Conservation (phyloP, 2,888 invertebrate genomes). For the Asteroscopus sphinx region DNA sequence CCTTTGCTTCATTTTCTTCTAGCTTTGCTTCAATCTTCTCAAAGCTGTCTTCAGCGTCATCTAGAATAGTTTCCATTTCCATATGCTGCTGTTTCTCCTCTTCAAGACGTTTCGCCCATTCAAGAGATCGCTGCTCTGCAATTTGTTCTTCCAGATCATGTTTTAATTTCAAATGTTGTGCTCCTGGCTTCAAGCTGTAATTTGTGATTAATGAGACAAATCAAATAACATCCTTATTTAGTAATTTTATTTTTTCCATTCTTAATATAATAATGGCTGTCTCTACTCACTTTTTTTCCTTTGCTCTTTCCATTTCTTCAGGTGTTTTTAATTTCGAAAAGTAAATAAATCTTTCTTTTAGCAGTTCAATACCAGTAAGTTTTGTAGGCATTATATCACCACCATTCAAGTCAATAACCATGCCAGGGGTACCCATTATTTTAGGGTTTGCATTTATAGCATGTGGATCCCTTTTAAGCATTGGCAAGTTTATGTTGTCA, state of each 20-base stretch:
- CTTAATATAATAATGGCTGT: no score
- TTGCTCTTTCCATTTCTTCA: conserved; percentile 86
- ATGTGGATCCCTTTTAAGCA: conserved; percentile 58
- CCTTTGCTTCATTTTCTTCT: conserved; percentile 70
- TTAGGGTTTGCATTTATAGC: conserved; percentile 76
- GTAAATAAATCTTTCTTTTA: conserved; percentile 93
- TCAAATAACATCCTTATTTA: no score
- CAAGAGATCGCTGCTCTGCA: conserved; percentile 91
- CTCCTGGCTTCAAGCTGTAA: conserved; percentile 91
- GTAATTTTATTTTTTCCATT: no score
- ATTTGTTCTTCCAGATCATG: conserved; percentile 93
- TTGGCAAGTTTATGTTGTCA: conserved; percentile 61
- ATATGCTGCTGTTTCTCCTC: conserved; percentile 81
- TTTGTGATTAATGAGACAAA: not conserved
- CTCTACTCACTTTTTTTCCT: conserved; percentile 87
- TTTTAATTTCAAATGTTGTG: conserved; percentile 92
- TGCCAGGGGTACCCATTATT: conserved; percentile 87
- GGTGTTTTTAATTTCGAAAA: conserved; percentile 90
- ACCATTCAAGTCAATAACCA: conserved; percentile 80
- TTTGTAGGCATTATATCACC: conserved; percentile 67
- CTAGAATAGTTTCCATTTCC: conserved; percentile 74
- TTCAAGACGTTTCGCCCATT: conserved; percentile 92
- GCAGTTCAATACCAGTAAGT: conserved; percentile 90
- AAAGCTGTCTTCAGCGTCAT: conserved; percentile 79
- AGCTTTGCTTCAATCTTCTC: conserved; percentile 81